Evolutionary conservation across 2,113 vertebrate genomes (phyloP), one percentile per base, ranked within the genome.

Genomic region (Perccottus glenii): DNA sequence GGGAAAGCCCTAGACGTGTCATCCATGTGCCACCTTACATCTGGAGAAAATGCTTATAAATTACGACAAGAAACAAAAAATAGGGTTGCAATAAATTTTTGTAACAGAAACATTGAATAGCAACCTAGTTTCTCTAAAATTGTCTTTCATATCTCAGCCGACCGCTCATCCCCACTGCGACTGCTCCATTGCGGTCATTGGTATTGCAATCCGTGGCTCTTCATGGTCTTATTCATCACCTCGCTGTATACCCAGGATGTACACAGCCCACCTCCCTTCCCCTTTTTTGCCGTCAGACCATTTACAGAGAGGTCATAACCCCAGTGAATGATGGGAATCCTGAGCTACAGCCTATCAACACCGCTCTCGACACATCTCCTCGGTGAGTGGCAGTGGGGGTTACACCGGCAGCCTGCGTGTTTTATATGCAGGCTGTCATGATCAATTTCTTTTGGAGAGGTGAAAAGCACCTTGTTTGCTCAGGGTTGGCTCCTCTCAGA

Each of bases 231-330:
- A 73, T 73, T 76, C 68, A 78, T 78, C 67, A 75, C 42, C 38
- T 60, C 55, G 46, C 60, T 16, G 49, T 32, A 70, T 11, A 59
- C 48, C 60, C 55, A 74, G 71, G 58, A 70, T 67, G 60, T 66
- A 77, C 43, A 55, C 64, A 81, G 78, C 84, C 71, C 76, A 65
- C 73, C 82, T 81, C 55, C 38, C 32, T 68, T 55, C 62, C 50
- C 53, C 61, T 51, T 61, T 55, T 48, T 68, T 75, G 73, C 64
- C 56, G 61, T 85, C 87, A 86, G 74, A 63, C 79, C 83, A 79
- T 88, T 87, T 91, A 90, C 85, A 88, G 81, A 75, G 87, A 82
- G 89, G 89, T 92, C 86, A 47, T 51, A 83, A 92, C 90, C 89
- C 82, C 66, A 74, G 84, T 89, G 88, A 91, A 88, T 84, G 84